Evolutionary conservation across 1,140 invertebrate genomes (phyloP).

Genomic region (Bombus confusus): DNA sequence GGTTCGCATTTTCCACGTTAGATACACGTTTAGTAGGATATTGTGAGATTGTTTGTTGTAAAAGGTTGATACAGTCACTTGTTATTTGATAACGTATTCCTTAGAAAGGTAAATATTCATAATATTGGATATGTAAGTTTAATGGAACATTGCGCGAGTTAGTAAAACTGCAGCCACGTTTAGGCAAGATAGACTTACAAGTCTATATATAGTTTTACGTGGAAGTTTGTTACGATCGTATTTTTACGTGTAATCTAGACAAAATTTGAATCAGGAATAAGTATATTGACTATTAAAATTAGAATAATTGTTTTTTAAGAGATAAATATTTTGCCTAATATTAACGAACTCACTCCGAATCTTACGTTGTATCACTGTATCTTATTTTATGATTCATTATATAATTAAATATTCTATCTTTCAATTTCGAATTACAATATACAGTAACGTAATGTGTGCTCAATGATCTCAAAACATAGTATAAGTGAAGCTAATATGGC

Average conservation of each 20-base stretch:
- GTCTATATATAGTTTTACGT: background rate
- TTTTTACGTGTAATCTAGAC: background rate
- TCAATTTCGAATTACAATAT: background rate
- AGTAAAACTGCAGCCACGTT: background rate
- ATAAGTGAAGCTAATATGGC: slow-evolving; percentile 10
- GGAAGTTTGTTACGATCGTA: background rate
- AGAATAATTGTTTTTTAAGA: background rate
- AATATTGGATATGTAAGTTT: background rate
- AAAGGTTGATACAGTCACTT: background rate
- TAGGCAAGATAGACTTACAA: background rate
- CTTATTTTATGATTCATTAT: background rate
- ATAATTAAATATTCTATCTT: background rate
- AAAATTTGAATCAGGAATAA: background rate
- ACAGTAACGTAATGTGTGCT: slow-evolving; percentile 33
- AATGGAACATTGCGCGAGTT: background rate
- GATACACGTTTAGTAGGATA: background rate
- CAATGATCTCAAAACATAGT: slow-evolving; percentile 46
- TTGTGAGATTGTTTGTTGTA: background rate
- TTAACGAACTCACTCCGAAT: background rate
- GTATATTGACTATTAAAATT: background rate
- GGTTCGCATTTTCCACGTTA: background rate
- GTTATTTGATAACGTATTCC: background rate
- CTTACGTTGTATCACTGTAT: background rate
- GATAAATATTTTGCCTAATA: background rate
- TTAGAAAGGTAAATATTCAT: background rate